Conservation (phyloP, 2,888 invertebrate species). For the Plemyria rubiginata region DNA sequence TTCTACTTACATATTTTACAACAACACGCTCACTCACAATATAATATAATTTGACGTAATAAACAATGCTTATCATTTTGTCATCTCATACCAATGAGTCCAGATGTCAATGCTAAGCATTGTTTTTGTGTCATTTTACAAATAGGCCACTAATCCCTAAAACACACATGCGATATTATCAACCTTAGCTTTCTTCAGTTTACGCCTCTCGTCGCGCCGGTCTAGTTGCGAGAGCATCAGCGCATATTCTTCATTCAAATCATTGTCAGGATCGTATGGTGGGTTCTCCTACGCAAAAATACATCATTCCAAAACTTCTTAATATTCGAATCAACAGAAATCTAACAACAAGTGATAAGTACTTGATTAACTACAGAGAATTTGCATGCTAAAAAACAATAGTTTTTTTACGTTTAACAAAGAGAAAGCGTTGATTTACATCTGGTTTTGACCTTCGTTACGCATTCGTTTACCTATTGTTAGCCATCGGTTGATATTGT, state of each 20-base stretch:
- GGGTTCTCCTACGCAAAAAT: slow-evolving; percentile 28
- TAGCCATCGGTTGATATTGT: too few species aligned
- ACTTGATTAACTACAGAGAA: background rate
- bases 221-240: slow-evolving; percentile 19
- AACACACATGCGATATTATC: slow-evolving; percentile 7
- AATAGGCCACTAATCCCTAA: background rate
- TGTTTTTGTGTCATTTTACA: background rate
- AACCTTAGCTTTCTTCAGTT: slow-evolving; percentile 29
- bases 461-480: too few species aligned
- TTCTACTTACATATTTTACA: too few species aligned
- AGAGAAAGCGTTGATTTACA: too few species aligned
- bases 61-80: too few species aligned
- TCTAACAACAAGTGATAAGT: too few species aligned
- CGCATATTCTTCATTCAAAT: slow-evolving; percentile 21
- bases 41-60: too few species aligned
- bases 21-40: too few species aligned
- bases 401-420: too few species aligned
- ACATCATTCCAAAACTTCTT: slow-evolving; percentile 2
- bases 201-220: slow-evolving; percentile 14
- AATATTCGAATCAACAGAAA: background rate
- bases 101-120: background rate
- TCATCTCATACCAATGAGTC: too few species aligned
- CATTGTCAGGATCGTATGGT: slow-evolving; percentile 24
- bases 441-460: too few species aligned
- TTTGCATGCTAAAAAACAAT: too few species aligned